Evolutionary conservation across 2,113 vertebrate genomes (phyloP).

Genomic region (Tonatia bakeri): DNA sequence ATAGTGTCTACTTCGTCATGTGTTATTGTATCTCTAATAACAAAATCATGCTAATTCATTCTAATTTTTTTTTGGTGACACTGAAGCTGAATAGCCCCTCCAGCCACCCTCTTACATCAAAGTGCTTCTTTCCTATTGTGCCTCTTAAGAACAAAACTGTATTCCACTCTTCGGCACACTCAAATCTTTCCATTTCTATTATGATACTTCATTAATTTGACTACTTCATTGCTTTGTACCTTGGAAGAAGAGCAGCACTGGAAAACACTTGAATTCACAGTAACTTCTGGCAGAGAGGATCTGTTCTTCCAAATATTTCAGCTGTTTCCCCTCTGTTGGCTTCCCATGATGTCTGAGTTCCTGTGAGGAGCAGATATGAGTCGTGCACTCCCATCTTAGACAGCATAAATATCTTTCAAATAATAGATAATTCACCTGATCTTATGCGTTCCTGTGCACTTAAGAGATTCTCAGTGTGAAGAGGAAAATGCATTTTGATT

Average conservation of each 20-base stretch:
- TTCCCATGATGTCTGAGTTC: constrained; percentile 46
- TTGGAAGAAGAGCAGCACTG: constrained; percentile 58
- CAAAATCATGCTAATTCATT: constrained; percentile 56
- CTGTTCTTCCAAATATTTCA: constrained; percentile 69
- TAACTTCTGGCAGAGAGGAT: constrained; percentile 52
- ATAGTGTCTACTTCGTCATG: constrained; percentile 40
- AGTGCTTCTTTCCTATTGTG: constrained; percentile 20
- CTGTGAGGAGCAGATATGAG: constrained; percentile 72
- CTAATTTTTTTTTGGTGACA: not conserved
- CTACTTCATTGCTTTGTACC: constrained; percentile 54
- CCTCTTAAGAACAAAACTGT: constrained; percentile 54
- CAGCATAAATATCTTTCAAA: constrained; percentile 72
- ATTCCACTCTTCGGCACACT: constrained; percentile 5
- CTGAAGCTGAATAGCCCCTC: constrained; percentile 43
- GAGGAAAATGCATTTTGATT: constrained; percentile 64
- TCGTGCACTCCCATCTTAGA: constrained; percentile 62
- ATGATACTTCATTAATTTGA: constrained; percentile 65
- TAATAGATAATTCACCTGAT: constrained; percentile 69
- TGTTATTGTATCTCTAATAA: constrained; percentile 36
- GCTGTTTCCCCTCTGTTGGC: constrained; percentile 68
- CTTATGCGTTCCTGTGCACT: constrained; percentile 60
- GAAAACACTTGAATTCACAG: constrained; percentile 64
- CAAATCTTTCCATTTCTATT: constrained; percentile 61
- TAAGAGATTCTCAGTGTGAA: constrained; percentile 67
- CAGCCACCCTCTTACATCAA: constrained; percentile 48